phyloP scores from a whole-genome alignment of 2,888 invertebrate genomes.

The Barypeithes pellucidus region DNA sequence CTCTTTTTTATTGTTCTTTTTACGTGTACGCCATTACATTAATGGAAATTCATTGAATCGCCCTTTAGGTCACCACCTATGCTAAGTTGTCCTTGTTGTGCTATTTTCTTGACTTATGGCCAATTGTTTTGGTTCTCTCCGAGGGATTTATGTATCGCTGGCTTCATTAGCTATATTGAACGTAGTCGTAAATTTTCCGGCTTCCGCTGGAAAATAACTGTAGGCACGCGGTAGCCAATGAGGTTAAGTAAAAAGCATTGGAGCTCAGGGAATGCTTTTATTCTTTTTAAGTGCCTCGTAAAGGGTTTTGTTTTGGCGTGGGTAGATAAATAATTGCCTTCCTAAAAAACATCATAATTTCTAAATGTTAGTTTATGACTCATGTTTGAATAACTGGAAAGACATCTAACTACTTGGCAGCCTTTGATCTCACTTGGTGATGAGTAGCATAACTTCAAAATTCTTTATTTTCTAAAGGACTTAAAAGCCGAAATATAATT shows the following conservation, averaged over 20 bases:
- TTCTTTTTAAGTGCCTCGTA: constrained; percentile 55
- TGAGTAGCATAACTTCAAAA: no score
- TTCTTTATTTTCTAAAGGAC: no score
- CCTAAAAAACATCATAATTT: neutral
- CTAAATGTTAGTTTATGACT: no score
- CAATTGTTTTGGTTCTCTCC: constrained; percentile 59
- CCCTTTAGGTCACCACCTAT: constrained; percentile 48
- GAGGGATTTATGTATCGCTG: constrained; percentile 67
- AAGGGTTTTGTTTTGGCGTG: neutral
- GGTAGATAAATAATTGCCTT: neutral
- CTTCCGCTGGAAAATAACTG: constrained; percentile 68
- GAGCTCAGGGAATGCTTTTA: constrained; percentile 68
- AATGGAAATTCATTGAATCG: constrained; percentile 38
- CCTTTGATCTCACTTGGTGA: no score
- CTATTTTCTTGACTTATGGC: constrained; percentile 62
- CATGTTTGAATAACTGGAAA: no score
- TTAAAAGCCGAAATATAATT: no score
- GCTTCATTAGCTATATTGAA: constrained; percentile 69
- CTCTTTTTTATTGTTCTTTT: constrained; percentile 40
- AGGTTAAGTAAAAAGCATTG: constrained; percentile 63
- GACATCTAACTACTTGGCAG: no score
- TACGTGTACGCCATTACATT: constrained; percentile 30
- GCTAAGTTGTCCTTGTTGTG: constrained; percentile 57
- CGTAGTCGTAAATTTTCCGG: constrained; percentile 65
- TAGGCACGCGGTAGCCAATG: constrained; percentile 57